phyloP scores from a whole-genome alignment of 2,797 vertebrate genomes.

The Strix occidentalis region DNA sequence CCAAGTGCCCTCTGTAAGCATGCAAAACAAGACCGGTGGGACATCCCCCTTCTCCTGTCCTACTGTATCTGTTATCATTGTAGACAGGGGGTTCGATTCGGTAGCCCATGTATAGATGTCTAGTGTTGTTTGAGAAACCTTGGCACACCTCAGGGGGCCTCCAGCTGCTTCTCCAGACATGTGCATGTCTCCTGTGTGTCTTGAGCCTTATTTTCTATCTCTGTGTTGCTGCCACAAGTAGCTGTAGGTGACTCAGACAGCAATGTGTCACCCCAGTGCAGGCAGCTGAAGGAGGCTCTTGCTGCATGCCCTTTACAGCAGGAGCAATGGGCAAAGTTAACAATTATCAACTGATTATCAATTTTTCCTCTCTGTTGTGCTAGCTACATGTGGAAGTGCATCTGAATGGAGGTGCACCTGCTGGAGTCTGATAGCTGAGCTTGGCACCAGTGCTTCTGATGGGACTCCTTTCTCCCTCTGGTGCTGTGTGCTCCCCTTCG shows the following conservation, averaged over 20 bases:
- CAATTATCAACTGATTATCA: not conserved
- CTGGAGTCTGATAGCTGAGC: not conserved
- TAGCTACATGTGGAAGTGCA: not conserved
- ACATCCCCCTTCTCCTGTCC: not conserved
- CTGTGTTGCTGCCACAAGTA: not conserved
- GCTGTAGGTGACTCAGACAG: not conserved
- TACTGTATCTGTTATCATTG: not conserved
- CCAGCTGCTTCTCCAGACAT: not conserved
- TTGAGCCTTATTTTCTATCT: not conserved
- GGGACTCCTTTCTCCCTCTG: not conserved
- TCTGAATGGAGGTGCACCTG: not conserved
- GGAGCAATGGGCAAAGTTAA: not conserved
- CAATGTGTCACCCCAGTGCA: not conserved
- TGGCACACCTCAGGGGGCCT: not conserved
- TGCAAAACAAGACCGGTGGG: not conserved
- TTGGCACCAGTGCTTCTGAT: not conserved
- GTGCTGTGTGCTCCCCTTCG: accelerated
- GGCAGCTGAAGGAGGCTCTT: not conserved
- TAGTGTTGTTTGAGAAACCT: not conserved
- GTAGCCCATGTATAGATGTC: not conserved
- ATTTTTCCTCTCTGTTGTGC: not conserved
- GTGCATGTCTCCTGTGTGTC: not conserved
- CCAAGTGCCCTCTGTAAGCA: not conserved
- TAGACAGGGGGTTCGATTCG: not conserved
- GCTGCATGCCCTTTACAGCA: accelerated